Base-by-base conservation (phyloP, 2,888 invertebrate genomes). In the Synergus laeviventris region DNA sequence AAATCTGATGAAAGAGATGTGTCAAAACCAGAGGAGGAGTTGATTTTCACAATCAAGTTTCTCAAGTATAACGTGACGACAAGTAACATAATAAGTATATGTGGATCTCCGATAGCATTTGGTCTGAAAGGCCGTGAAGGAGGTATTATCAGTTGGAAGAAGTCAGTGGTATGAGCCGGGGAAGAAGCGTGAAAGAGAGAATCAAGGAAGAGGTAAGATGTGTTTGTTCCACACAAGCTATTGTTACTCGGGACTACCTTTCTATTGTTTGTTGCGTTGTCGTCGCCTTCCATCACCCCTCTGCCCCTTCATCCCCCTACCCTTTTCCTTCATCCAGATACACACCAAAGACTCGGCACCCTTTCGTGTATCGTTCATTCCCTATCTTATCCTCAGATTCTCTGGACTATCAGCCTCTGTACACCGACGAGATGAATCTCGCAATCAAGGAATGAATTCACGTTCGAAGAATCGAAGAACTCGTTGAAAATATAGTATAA, bases 221-320 rank as follows among this genome's bases (percentile, higher is more conserved):
- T 87, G 88, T 90, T 89, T 90, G 89, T 89, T 90, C 89, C 89
- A 89, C 87, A 89, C 89, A 86, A 89, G 88, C 87, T 85, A 90
- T 90, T 90, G 89, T 90, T 87, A 86, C 85, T 85, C 83, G 85
- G 86, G 88, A 86, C 88, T 87, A 86, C 88, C 87, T 88, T 88
- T 85, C 87, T 82, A 89, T 89, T 89, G 89, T 90, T 89, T 87
- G 89, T 89, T 85, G 85, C 86, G 84, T 85, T 85, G 87, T 86
- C 86, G 83, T 82, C 79, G 60, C 49, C 49, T 59, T 39, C 74
- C 42, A 60, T 60, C 74, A 45, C 74, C 36, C 45, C 45, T 38
- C 4, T 42, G 5, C 12, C 74, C 42, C 31, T 36, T 24, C 18
- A 11, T 5, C n/a, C 18, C 59, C 16, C 42, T 39, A 24, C 60